A percentile compares a stretch with the other conserved stretches of the same genome.
Conservation (phyloP, 2,797 vertebrate species). For the Clarias platycephalus region DNA sequence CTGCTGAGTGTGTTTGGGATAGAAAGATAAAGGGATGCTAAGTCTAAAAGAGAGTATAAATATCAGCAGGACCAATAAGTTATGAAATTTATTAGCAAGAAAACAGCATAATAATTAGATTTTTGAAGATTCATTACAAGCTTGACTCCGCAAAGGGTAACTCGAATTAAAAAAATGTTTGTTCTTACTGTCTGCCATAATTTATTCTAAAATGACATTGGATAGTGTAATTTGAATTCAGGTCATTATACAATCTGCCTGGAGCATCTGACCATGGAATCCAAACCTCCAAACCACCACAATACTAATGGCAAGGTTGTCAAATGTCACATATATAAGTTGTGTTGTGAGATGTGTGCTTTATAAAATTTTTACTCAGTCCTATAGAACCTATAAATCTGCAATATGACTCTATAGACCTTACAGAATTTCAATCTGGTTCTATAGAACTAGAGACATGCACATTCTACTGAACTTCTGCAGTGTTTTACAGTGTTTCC, state of each 20-base stretch:
- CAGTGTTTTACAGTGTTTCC: no score
- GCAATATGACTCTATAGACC: no score
- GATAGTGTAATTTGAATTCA: neutral
- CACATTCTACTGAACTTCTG: no score
- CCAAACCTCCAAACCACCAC: neutral
- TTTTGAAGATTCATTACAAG: neutral
- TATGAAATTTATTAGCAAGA: slow-evolving; percentile 3
- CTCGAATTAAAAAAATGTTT: neutral
- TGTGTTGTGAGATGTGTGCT: no score
- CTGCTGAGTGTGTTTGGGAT: slow-evolving; percentile 50
- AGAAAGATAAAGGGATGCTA: neutral
- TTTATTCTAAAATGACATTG: neutral
- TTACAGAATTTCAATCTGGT: no score
- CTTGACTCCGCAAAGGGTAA: neutral
- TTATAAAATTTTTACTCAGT: no score
- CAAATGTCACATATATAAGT: neutral
- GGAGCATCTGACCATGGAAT: neutral
- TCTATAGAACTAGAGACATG: no score
- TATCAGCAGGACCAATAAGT: neutral
- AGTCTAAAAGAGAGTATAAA: neutral
- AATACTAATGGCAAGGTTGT: neutral
- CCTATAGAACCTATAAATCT: no score
- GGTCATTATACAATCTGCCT: neutral
- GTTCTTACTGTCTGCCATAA: neutral
- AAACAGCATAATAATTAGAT: neutral